Conservation (phyloP, 2,113 vertebrate genomes). For the Anoura caudifer region DNA sequence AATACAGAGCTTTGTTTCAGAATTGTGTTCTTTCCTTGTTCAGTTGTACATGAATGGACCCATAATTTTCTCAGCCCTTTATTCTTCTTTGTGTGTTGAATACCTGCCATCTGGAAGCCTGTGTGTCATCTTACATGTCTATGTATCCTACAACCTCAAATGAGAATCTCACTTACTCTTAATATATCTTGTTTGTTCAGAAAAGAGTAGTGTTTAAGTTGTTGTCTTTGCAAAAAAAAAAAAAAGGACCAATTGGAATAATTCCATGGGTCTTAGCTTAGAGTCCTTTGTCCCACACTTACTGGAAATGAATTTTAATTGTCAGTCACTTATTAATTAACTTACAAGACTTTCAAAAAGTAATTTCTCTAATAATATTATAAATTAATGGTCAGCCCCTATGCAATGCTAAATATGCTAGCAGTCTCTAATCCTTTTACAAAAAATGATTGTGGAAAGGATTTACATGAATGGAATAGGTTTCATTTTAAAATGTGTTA, state of each 20-base stretch:
- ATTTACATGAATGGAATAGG: neutral
- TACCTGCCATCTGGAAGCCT: neutral
- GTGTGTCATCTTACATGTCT: neutral
- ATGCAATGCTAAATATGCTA: neutral
- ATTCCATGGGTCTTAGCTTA: neutral
- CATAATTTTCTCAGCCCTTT: neutral
- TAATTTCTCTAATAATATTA: conserved; percentile 12
- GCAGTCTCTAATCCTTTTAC: neutral
- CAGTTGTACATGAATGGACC: neutral
- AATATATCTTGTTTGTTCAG: neutral
- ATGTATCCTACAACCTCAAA: neutral
- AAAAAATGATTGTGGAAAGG: neutral
- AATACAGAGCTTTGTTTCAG: neutral
- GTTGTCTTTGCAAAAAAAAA: neutral
- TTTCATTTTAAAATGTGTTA: conserved; percentile 25
- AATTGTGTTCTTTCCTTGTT: neutral
- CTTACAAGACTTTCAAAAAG: conserved; percentile 18
- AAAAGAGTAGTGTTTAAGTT: neutral
- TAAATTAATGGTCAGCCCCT: neutral
- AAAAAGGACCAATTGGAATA: neutral
- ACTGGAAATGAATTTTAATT: conserved; percentile 28
- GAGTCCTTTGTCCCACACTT: neutral
- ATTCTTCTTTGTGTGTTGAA: neutral
- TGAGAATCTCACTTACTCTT: conserved; percentile 16
- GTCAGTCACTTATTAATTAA: neutral